Percentiles rank a stretch among this genome's conserved stretches.
Conservation (phyloP, 2,888 invertebrate species). For the Synanthedon myopaeformis region DNA sequence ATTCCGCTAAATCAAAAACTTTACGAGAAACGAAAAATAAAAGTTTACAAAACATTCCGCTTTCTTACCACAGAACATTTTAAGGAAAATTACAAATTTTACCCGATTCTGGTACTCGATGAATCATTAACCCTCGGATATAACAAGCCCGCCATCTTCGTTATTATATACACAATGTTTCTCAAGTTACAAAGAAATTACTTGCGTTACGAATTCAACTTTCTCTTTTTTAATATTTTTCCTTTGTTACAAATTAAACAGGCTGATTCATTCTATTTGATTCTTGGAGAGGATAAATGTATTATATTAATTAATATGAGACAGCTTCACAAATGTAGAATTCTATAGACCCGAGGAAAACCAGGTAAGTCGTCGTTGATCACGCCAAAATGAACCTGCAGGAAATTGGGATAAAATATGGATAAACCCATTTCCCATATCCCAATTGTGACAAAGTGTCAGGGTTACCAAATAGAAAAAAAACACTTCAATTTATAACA, state of each 20-base stretch:
- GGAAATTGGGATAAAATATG: too few relatives aligned
- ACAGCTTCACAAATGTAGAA: too few relatives aligned
- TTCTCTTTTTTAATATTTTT: neutral
- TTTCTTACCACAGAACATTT: neutral
- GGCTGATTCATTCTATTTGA: neutral
- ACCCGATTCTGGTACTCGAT: constrained; percentile 26
- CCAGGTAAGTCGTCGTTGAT: too few relatives aligned
- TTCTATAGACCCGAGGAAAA: too few relatives aligned
- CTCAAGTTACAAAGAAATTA: constrained; percentile 28
- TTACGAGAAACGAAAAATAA: neutral
- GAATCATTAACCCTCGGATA: constrained; percentile 33
- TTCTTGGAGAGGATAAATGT: too few relatives aligned
- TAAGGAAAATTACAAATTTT: constrained; percentile 21
- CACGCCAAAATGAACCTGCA: too few relatives aligned
- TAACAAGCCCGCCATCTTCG: constrained; percentile 30
- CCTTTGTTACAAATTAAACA: neutral
- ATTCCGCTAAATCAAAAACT: neutral
- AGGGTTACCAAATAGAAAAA: too few relatives aligned
- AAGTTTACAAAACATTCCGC: neutral
- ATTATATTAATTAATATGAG: too few relatives aligned
- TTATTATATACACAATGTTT: constrained; percentile 15
- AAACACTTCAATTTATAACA: too few relatives aligned
- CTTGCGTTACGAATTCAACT: constrained; percentile 13
- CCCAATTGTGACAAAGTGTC: too few relatives aligned
- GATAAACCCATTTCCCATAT: too few relatives aligned